Evolutionary conservation across 2,888 invertebrate genomes (phyloP).

Genomic region (Boloria selene): DNA sequence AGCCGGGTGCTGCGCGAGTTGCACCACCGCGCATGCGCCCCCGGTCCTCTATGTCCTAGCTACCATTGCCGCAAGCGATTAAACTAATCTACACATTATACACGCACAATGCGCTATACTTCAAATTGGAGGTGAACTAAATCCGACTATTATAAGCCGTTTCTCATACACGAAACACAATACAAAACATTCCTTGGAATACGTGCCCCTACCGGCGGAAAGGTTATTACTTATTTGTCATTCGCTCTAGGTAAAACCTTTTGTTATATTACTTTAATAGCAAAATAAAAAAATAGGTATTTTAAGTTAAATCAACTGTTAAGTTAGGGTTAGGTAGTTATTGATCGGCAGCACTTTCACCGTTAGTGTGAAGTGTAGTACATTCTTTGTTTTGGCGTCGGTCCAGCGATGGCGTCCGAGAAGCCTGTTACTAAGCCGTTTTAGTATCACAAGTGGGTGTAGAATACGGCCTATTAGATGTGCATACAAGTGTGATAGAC

Average conservation of each 20-base stretch:
- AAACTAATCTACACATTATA: slow-evolving; percentile 49
- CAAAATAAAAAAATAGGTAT: slow-evolving; percentile 24
- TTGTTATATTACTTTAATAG: background rate
- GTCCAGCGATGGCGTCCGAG: slow-evolving; percentile 58
- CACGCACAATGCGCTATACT: slow-evolving; percentile 37
- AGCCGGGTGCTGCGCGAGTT: slow-evolving; percentile 64
- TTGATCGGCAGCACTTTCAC: slow-evolving; percentile 66
- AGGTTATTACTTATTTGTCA: background rate
- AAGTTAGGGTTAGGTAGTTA: slow-evolving; percentile 53
- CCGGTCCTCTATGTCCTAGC: slow-evolving; percentile 22
- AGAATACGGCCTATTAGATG: slow-evolving; percentile 19
- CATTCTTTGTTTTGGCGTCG: slow-evolving; percentile 65
- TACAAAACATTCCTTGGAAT: slow-evolving; percentile 2
- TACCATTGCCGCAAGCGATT: slow-evolving; percentile 50
- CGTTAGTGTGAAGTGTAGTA: slow-evolving; percentile 53
- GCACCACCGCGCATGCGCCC: slow-evolving; percentile 70
- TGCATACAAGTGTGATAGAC: slow-evolving; percentile 10
- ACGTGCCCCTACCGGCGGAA: background rate
- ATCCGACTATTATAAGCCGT: slow-evolving; percentile 15
- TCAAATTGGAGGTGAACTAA: slow-evolving; percentile 28
- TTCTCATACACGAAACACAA: slow-evolving; percentile 5
- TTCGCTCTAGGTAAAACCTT: background rate
- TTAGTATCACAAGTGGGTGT: slow-evolving; percentile 24
- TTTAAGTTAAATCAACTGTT: slow-evolving; percentile 60
- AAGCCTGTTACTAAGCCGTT: slow-evolving; percentile 55